phyloP scores from a whole-genome alignment of 2,888 invertebrate species.

The Coecobrya sp. region DNA sequence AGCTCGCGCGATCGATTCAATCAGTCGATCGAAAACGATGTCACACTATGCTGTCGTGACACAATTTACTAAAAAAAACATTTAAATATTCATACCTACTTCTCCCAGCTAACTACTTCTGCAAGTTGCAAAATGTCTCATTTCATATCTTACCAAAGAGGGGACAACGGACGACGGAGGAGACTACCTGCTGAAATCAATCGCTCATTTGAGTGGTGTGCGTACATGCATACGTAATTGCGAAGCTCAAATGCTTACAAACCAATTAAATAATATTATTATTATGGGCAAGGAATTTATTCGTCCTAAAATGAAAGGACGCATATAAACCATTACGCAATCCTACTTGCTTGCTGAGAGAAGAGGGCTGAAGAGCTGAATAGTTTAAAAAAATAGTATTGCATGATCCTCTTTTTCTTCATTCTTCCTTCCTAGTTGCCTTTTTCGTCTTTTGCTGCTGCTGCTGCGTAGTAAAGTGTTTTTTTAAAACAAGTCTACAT shows the following conservation, averaged over 20 bases:
- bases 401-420: not conserved
- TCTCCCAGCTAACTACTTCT: not conserved
- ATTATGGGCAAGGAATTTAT: constrained; percentile 23
- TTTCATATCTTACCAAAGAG: constrained; percentile 32
- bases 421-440: constrained; percentile 64
- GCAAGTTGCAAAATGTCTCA: constrained; percentile 23
- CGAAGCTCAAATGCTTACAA: constrained; percentile 39
- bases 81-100: constrained; percentile 51
- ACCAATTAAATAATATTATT: constrained; percentile 56
- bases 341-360: not conserved
- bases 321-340: constrained; percentile 44
- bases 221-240: constrained; percentile 26
- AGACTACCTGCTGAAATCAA: constrained; percentile 58
- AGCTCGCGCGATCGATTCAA: not conserved
- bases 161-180: constrained; percentile 6
- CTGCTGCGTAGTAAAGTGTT: constrained; percentile 29
- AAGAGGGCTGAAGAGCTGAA: constrained; percentile 12
- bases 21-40: constrained; percentile 38
- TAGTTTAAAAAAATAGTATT: not conserved
- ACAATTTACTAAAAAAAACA: constrained; percentile 58
- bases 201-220: constrained; percentile 11
- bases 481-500: constrained; percentile 37
- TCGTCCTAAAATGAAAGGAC: constrained; percentile 57
- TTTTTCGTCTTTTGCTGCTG: constrained; percentile 46
- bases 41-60: constrained; percentile 57